phyloP scores from a whole-genome alignment of 2,888 invertebrate species.

The Muschampia plurimacula region DNA sequence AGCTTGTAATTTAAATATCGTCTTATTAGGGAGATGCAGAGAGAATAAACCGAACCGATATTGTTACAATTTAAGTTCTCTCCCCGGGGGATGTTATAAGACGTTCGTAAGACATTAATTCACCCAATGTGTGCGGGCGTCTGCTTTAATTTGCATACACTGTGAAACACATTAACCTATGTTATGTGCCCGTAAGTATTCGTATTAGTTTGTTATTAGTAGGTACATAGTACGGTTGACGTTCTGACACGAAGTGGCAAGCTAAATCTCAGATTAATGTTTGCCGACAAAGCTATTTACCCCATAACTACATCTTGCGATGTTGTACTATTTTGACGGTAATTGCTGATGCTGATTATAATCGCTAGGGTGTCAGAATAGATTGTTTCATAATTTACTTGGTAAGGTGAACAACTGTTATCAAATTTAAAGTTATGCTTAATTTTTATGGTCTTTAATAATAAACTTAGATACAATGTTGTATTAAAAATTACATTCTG shows the following conservation, averaged over 20 bases:
- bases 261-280: conserved; percentile 54
- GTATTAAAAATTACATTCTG: no score
- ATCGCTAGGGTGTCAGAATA: conserved; percentile 8
- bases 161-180: conserved; percentile 58
- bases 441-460: no score
- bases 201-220: conserved; percentile 56
- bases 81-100: conserved; percentile 54
- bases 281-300: conserved; percentile 60
- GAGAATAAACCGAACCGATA: conserved; percentile 49
- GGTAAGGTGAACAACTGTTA: not conserved
- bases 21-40: conserved; percentile 48
- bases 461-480: no score
- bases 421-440: no score
- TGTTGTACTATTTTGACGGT: conserved; percentile 40
- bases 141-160: conserved; percentile 72
- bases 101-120: conserved; percentile 68
- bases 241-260: conserved; percentile 48
- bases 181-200: conserved; percentile 59
- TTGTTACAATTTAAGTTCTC: conserved; percentile 56
- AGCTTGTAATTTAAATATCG: conserved; percentile 50
- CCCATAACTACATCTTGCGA: conserved; percentile 50
- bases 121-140: conserved; percentile 68
- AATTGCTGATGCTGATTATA: conserved; percentile 26
- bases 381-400: not conserved
- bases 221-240: conserved; percentile 30